Evolutionary conservation across 92 coral and sea anemone genomes (phyloP).

Genomic region (Epizoanthus stellaris): DNA sequence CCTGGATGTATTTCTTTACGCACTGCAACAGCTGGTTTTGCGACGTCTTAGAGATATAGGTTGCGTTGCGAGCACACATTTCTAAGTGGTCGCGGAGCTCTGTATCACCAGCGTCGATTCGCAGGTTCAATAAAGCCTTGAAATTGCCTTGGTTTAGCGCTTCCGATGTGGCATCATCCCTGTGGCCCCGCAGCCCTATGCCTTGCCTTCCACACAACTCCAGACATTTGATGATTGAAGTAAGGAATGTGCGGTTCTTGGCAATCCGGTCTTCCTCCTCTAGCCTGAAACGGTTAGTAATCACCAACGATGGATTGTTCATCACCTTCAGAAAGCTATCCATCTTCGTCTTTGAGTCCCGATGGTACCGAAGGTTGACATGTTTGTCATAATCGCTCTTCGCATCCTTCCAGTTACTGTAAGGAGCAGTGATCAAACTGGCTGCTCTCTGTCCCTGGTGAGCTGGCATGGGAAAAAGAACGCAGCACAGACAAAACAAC

Average conservation of each 20-base stretch:
- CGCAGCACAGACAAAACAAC: constrained; percentile 62
- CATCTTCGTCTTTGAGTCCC: constrained; percentile 52
- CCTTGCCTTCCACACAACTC: constrained; percentile 60
- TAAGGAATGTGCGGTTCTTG: constrained; percentile 51
- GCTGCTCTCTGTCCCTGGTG: constrained; percentile 55
- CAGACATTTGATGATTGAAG: constrained; percentile 47
- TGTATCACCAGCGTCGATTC: constrained; percentile 60
- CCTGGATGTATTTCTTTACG: constrained; percentile 58
- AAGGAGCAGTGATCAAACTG: constrained; percentile 8
- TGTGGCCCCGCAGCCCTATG: constrained; percentile 55
- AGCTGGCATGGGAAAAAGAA: constrained; percentile 57
- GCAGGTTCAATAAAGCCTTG: constrained; percentile 49
- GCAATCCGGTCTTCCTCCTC: constrained; percentile 43
- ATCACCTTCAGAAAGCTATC: constrained; percentile 32
- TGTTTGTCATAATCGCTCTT: constrained; percentile 16
- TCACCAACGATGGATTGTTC: constrained; percentile 19
- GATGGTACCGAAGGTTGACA: constrained; percentile 43
- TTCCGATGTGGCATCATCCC: constrained; percentile 51
- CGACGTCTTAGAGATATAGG: constrained; percentile 58
- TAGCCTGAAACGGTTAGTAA: constrained; percentile 30
- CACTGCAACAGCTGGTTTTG: constrained; percentile 61
- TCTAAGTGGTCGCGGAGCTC: constrained; percentile 55
- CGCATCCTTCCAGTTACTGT: constrained; percentile 54
- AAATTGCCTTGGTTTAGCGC: constrained; percentile 57
- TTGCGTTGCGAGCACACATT: constrained; percentile 50